Evolutionary conservation across 2,113 vertebrate species (phyloP).

Genomic region (Helogale parvula): DNA sequence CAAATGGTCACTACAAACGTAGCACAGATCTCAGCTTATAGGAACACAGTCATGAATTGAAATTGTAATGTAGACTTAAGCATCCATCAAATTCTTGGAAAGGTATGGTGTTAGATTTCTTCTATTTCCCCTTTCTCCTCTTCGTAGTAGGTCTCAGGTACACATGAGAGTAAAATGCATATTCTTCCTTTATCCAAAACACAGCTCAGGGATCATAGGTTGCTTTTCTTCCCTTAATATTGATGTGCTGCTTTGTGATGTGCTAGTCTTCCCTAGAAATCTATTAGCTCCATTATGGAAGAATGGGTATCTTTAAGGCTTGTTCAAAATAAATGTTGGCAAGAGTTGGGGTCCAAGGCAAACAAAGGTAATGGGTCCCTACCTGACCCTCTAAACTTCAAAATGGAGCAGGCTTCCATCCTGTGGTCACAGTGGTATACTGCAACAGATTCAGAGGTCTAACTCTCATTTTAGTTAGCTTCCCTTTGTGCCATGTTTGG

Average conservation of each 20-base stretch:
- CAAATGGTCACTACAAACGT: not conserved
- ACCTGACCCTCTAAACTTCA: not conserved
- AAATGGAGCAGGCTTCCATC: not conserved
- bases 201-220: not conserved
- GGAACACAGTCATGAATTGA: not conserved
- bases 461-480: not conserved
- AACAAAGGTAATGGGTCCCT: not conserved
- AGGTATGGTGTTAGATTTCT: not conserved
- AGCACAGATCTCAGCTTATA: not conserved
- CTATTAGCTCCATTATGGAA: not conserved
- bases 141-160: not conserved
- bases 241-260: not conserved
- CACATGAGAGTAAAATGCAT: not conserved
- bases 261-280: not conserved
- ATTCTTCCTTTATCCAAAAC: not conserved
- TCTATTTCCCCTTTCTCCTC: not conserved
- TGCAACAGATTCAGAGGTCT: not conserved
- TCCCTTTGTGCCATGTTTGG: not conserved
- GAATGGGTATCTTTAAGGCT: not conserved
- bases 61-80: not conserved
- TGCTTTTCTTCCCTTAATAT: not conserved
- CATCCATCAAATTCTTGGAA: not conserved
- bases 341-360: not conserved
- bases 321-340: not conserved
- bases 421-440: not conserved